Evolutionary conservation across 1,140 invertebrate species (phyloP).

Genomic region (Drosophila guanche): DNA sequence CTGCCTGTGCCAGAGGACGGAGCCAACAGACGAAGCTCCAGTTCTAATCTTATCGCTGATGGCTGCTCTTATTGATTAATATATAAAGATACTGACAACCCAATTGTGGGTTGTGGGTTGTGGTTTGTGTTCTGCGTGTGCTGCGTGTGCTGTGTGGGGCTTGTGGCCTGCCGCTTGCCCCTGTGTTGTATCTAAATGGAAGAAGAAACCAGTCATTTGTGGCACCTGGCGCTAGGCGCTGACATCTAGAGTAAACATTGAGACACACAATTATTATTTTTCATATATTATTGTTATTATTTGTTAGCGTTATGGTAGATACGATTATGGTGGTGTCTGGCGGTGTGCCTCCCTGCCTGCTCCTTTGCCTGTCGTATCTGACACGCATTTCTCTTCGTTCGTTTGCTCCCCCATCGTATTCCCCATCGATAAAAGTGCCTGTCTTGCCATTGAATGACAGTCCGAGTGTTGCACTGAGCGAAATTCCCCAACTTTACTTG

Average conservation of each 20-base stretch:
- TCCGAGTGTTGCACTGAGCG: conserved; percentile 49
- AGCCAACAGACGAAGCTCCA: conserved; percentile 29
- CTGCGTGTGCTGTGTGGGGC: no score
- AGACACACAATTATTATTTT: conserved; percentile 58
- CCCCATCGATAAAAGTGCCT: conserved; percentile 45
- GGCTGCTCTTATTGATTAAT: conserved; percentile 76
- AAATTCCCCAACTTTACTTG: conserved; percentile 20
- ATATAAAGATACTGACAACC: conserved; percentile 64
- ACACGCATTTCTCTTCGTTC: conserved; percentile 52
- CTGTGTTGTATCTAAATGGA: conserved; percentile 36
- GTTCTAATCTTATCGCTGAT: conserved; percentile 60
- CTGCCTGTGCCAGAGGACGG: not conserved
- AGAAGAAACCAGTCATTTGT: conserved; percentile 20
- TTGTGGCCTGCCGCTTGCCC: conserved; percentile 1
- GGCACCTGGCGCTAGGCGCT: conserved; percentile 51
- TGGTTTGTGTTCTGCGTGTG: no score
- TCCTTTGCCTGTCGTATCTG: conserved; percentile 52
- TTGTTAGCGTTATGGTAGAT: no score
- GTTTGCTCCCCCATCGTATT: conserved; percentile 11
- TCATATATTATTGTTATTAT: conserved; percentile 52
- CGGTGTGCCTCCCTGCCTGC: conserved; percentile 15
- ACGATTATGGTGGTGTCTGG: no score
- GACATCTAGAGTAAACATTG: conserved; percentile 53
- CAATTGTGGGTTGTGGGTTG: conserved; percentile 16
- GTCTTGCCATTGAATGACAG: conserved; percentile 51